These are phyloP conservation scores for Venustaconcha ellipsiformis DNA, from an alignment of 1,140 invertebrate species.

Conservation along the genomic window DNA sequence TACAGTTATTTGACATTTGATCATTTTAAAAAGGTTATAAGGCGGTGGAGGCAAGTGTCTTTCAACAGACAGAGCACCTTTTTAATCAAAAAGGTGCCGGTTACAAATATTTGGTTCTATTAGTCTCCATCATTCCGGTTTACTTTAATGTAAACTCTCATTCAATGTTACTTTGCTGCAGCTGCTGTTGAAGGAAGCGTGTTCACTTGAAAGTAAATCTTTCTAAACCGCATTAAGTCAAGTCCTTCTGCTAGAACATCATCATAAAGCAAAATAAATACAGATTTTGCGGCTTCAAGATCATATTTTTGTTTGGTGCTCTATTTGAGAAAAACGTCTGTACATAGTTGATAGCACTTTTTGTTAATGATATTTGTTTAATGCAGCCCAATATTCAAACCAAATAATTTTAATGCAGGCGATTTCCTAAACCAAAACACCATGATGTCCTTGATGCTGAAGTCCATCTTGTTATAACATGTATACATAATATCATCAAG, in stretches of 20 bases:
- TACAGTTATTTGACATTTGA: constrained; percentile 38
- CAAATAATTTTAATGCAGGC: too few species aligned
- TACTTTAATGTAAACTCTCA: constrained; percentile 18
- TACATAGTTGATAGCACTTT: neutral
- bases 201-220: constrained; percentile 1
- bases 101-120: constrained; percentile 20
- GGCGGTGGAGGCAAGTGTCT: constrained; percentile 29
- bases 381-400: too few species aligned
- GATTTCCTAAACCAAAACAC: too few species aligned
- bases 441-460: constrained; percentile 17
- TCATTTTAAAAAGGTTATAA: constrained; percentile 17
- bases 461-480: constrained; percentile 20
- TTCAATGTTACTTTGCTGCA: constrained; percentile 12
- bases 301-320: constrained; percentile 3
- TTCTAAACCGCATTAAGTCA: constrained; percentile 1
- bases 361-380: neutral
- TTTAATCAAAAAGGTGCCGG: neutral
- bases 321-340: neutral
- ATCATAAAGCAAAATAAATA: constrained; percentile 9
- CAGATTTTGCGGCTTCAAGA: too few species aligned
- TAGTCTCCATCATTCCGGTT: constrained; percentile 2
- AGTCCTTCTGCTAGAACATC: neutral
- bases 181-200: constrained; percentile 20
- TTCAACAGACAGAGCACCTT: constrained; percentile 17
- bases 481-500: constrained; percentile 11